Evolutionary conservation across 1,140 invertebrate species (phyloP).

Genomic region (Brachionus sp.): DNA sequence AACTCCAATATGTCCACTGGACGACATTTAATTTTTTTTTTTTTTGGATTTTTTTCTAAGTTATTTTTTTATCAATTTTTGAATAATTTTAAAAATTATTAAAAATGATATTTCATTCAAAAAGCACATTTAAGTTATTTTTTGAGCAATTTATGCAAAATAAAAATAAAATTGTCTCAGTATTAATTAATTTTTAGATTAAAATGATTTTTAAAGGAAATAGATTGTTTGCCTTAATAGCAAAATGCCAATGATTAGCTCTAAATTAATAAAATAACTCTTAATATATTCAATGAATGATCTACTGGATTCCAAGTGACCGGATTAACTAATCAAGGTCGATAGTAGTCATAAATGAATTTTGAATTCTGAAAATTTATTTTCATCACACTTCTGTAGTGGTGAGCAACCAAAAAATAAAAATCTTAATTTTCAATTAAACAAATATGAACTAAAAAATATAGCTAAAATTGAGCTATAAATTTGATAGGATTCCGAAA

Average conservation of each 20-base stretch:
- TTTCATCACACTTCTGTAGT: background rate
- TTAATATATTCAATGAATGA: background rate
- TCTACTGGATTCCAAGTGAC: background rate
- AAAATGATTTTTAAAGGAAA: background rate
- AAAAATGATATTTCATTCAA: background rate
- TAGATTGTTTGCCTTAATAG: background rate
- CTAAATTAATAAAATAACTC: background rate
- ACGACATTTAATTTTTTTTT: background rate
- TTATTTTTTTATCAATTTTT: background rate
- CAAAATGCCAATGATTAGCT: background rate
- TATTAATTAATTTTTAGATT: background rate
- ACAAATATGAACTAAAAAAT: constrained; percentile 20
- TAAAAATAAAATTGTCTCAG: background rate
- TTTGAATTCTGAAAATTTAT: background rate
- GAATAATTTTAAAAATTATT: background rate
- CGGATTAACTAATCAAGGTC: background rate
- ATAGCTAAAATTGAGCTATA: background rate
- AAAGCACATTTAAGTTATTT: background rate
- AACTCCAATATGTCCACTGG: background rate
- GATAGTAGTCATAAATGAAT: background rate
- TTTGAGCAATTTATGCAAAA: background rate
- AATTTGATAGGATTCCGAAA: constrained; percentile 26
- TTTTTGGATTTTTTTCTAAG: background rate
- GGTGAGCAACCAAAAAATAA: background rate
- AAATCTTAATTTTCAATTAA: constrained; percentile 27